Evolutionary conservation across 1,140 invertebrate genomes (phyloP), one percentile per base, ranked within the genome.

Genomic region (Caenorhabditis tropicalis): DNA sequence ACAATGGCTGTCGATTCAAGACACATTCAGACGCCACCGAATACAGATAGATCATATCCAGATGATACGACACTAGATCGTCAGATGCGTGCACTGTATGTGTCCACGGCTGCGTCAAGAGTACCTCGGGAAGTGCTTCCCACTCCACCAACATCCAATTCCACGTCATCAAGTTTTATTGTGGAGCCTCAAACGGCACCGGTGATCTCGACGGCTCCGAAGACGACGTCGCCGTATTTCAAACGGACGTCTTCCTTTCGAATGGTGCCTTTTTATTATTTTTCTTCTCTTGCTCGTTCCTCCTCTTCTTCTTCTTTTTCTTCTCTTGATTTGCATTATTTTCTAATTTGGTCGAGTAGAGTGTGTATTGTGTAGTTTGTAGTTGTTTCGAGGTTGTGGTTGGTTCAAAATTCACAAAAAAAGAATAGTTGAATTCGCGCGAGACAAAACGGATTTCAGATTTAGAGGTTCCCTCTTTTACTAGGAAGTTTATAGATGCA

Each of bases 221-320:
- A 43, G 12, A 43, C 39, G 39, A 43, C 79, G 49, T 80, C 83
- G 9, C 81, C 84, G 12, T 60, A 81, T 27, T 85, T 85, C 79
- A 82, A 81, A 36, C 4, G 84, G 46, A 85, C 79, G 27, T 24
- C 83, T 16, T 85, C 84, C 0, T 85, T 85, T 43, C 31, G 65
- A 85, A 85, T 85, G 84, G 84, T 85, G 79, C 81, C 29, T 53
- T 43, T 53, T 80, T 80, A 19, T 46, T 74, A 10, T 74, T 5
- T 43, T 43, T 43, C 0, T 21, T 43, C 33, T 21, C 1, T 24
- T 74, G 65, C 65, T 74, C 65, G 65, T 1, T 3, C 4, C 12
- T 74, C 36, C 65, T 74, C 65, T 24, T 74, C 65, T 74, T 43
- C 36, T 74, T n/a, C 65, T 15, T n/a, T 43, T 15, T 2, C n/a